Evolutionary conservation across 1,140 invertebrate species (phyloP).

Genomic region (Drosophila lacteicornis): DNA sequence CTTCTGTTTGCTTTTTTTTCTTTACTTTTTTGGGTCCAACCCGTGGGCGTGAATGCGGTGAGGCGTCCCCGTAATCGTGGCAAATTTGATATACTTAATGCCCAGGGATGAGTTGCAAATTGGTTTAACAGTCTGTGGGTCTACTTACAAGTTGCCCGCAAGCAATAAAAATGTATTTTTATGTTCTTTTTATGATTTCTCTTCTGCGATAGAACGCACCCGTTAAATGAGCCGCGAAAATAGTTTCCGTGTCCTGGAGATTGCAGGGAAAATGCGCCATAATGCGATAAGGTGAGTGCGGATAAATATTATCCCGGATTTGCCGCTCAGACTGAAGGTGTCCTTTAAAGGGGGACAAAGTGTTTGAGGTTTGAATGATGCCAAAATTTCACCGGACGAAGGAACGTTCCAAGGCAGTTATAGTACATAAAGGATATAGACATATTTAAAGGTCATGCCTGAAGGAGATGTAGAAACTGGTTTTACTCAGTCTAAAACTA

Average conservation of each 20-base stretch:
- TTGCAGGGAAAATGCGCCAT: slow-evolving; percentile 44
- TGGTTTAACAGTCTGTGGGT: slow-evolving; percentile 64
- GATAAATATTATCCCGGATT: slow-evolving; percentile 42
- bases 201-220: slow-evolving; percentile 40
- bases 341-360: slow-evolving; percentile 11
- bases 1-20: too few species aligned
- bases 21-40: slow-evolving; percentile 22
- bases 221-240: slow-evolving; percentile 83
- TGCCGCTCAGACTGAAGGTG: slow-evolving; percentile 1
- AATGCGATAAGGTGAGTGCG: slow-evolving; percentile 44
- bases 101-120: slow-evolving; percentile 56
- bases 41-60: slow-evolving; percentile 63
- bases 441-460: background rate
- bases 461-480: background rate
- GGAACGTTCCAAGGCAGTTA: background rate
- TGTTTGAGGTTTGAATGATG: background rate
- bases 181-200: slow-evolving; percentile 53
- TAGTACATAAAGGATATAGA: background rate
- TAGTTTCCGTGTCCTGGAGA: slow-evolving; percentile 79
- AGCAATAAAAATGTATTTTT: slow-evolving; percentile 63
- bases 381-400: too few species aligned
- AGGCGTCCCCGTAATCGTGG: slow-evolving; percentile 62
- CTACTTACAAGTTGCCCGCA: slow-evolving; percentile 48
- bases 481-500: background rate
- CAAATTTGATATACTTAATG: slow-evolving; percentile 69